phyloP scores from a whole-genome alignment of 2,888 invertebrate genomes.

The Tupiocoris notatus region DNA sequence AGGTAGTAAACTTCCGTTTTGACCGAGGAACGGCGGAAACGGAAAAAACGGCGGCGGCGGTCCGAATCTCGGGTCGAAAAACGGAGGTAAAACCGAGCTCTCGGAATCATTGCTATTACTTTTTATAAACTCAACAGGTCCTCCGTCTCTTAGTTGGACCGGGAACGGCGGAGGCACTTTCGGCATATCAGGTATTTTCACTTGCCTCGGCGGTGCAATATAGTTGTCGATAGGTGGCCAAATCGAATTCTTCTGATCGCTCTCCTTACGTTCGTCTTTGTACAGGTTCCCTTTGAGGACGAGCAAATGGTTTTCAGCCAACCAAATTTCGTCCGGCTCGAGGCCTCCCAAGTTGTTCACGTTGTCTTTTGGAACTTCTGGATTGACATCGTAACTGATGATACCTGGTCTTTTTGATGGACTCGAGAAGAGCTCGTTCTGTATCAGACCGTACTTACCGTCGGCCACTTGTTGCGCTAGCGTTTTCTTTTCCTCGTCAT shows the following conservation, averaged over 20 bases:
- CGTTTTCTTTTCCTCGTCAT: slow-evolving; percentile 77
- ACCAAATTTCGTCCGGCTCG: slow-evolving; percentile 82
- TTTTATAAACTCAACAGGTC: slow-evolving; percentile 78
- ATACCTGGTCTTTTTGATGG: slow-evolving; percentile 75
- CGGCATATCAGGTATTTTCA: slow-evolving; percentile 78
- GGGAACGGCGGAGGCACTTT: slow-evolving; percentile 91
- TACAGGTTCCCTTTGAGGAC: slow-evolving; percentile 76
- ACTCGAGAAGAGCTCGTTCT: slow-evolving; percentile 73
- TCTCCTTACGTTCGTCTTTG: slow-evolving; percentile 51
- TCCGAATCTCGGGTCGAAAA: slow-evolving; percentile 56
- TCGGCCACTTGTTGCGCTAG: slow-evolving; percentile 86
- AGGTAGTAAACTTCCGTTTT: slow-evolving; percentile 1
- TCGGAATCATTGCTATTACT: slow-evolving; percentile 56
- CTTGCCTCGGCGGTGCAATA: slow-evolving; percentile 77
- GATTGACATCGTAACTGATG: slow-evolving; percentile 75
- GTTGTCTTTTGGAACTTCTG: slow-evolving; percentile 79
- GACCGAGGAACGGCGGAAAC: slow-evolving; percentile 24
- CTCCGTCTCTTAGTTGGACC: slow-evolving; percentile 80
- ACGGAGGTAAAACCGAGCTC: slow-evolving; percentile 64
- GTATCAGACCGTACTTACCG: slow-evolving; percentile 85
- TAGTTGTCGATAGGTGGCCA: slow-evolving; percentile 86
- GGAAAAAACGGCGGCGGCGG: slow-evolving; percentile 46
- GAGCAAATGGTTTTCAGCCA: slow-evolving; percentile 82
- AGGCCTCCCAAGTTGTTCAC: slow-evolving; percentile 77
- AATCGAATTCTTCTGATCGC: slow-evolving; percentile 46